Conservation (phyloP, 2,888 invertebrate species). For the Elysia crispata region DNA sequence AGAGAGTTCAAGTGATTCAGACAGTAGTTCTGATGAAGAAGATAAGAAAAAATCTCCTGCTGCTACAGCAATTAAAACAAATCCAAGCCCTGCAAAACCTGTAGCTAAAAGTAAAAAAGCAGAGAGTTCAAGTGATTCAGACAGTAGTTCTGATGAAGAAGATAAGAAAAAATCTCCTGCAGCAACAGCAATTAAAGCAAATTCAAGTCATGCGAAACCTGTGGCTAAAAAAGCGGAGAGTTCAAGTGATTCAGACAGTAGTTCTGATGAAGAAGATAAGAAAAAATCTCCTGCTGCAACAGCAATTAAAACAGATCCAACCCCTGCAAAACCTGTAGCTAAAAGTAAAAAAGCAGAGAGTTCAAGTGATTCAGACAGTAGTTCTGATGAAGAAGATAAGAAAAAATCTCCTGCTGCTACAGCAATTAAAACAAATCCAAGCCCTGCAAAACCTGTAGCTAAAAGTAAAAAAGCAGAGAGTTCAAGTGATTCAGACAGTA, state of each 20-base stretch:
- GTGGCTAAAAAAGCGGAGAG: conserved; percentile 36
- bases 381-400: conserved; percentile 20
- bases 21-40: conserved; percentile 37
- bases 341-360: conserved; percentile 50
- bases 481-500: too few species aligned
- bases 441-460: too few species aligned
- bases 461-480: too few species aligned
- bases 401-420: neutral
- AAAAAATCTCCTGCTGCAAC: conserved; percentile 6
- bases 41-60: conserved; percentile 31
- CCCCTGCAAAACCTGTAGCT: conserved; percentile 34
- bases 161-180: conserved; percentile 39
- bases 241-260: conserved; percentile 43
- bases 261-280: conserved; percentile 44
- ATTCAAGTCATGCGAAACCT: conserved; percentile 17
- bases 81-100: neutral
- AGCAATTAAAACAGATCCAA: neutral
- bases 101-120: too few species aligned
- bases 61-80: conserved; percentile 14
- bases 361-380: conserved; percentile 51
- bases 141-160: conserved; percentile 39
- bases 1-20: conserved; percentile 41
- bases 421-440: neutral
- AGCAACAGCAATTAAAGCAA: conserved; percentile 2
- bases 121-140: conserved; percentile 44